phyloP scores from a whole-genome alignment of 1,140 invertebrate species.

The Diabrotica virgifera region DNA sequence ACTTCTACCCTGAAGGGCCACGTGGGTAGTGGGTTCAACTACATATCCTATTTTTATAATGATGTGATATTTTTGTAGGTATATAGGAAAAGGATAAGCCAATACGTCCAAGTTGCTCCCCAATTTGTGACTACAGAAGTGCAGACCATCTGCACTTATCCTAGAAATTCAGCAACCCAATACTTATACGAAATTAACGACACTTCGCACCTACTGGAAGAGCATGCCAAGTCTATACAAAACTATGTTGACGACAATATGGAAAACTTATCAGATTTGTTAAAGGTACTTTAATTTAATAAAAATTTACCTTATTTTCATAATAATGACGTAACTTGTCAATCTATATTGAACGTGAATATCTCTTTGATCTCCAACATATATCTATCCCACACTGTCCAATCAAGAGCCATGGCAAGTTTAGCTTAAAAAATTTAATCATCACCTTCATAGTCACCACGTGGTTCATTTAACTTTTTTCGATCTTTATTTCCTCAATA shows the following conservation, averaged over 20 bases:
- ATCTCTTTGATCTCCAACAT: no score
- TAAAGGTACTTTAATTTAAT: conserved; percentile 16
- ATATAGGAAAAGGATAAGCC: conserved; percentile 53
- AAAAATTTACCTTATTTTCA: background rate
- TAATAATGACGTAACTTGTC: no score
- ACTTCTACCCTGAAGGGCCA: background rate
- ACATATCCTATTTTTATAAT: background rate
- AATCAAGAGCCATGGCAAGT: no score
- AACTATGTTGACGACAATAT: conserved; percentile 32
- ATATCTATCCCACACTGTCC: no score
- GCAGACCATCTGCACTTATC: conserved; percentile 59
- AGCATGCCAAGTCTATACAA: conserved; percentile 25
- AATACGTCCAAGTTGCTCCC: conserved; percentile 53
- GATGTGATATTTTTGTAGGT: conserved; percentile 38
- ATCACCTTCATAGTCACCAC: no score
- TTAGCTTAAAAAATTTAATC: no score
- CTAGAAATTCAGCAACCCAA: conserved; percentile 57
- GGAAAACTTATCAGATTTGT: conserved; percentile 35
- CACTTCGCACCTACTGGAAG: conserved; percentile 39
- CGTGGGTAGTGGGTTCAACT: background rate
- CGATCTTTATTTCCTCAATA: no score
- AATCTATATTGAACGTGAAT: no score
- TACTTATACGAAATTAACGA: conserved; percentile 47
- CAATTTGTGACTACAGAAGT: conserved; percentile 49
- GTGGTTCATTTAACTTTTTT: no score